Percentiles rank a stretch among this genome's conserved stretches.
These are phyloP conservation scores for Diarsia brunnea DNA, from an alignment of 2,888 invertebrate genomes.

Conservation along the genomic window DNA sequence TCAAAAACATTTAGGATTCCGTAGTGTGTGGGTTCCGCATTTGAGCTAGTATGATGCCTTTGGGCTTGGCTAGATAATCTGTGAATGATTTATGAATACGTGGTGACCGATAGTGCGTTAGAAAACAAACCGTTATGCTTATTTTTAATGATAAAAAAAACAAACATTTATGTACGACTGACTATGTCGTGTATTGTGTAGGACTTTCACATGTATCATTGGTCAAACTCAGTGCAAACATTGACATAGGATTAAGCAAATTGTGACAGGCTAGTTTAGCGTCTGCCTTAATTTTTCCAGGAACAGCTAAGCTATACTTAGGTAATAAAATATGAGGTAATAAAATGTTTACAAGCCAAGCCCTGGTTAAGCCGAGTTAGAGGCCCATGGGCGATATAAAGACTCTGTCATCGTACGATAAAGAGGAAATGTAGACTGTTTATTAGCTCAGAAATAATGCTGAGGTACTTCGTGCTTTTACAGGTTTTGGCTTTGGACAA, in stretches of 20 bases:
- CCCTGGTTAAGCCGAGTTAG: too few species aligned
- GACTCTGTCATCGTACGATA: too few species aligned
- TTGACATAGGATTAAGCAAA: constrained; percentile 14
- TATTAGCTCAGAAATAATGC: background rate
- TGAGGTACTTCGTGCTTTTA: background rate
- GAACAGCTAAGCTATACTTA: constrained; percentile 2
- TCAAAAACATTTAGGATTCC: background rate
- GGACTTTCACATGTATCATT: constrained; percentile 12
- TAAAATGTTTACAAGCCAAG: background rate
- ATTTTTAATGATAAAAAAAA: too few species aligned
- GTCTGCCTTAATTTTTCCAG: constrained; percentile 2
- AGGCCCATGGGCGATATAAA: too few species aligned
- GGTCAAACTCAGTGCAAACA: constrained; percentile 24
- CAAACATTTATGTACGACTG: background rate
- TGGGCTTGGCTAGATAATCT: background rate
- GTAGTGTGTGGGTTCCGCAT: background rate
- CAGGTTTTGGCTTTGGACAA: background rate
- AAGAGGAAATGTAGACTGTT: too few species aligned
- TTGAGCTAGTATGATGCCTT: background rate
- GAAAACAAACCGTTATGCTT: too few species aligned
- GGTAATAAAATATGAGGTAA: constrained; percentile 23
- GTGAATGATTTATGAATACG: too few species aligned
- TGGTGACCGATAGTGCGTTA: too few species aligned
- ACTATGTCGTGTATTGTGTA: constrained; percentile 6
- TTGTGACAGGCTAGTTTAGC: background rate